phyloP scores from a whole-genome alignment of 2,113 vertebrate species.

The Phoenicopterus ruber region DNA sequence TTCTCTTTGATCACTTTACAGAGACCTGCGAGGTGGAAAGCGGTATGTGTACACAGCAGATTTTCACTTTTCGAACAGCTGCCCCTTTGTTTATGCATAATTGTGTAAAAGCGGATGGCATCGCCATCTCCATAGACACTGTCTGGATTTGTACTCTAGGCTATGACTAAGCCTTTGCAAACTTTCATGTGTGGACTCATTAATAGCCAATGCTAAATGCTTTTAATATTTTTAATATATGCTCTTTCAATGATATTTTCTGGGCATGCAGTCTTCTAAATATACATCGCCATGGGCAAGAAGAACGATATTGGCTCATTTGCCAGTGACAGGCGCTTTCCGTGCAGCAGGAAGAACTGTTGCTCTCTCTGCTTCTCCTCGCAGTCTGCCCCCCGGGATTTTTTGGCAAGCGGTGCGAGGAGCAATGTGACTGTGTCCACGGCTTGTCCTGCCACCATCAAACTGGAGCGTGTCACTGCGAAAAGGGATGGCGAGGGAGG shows the following conservation, averaged over 20 bases:
- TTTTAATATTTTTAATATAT: not conserved
- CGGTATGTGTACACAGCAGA: fast-evolving
- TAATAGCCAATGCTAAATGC: not conserved
- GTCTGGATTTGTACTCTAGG: not conserved
- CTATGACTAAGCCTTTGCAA: not conserved
- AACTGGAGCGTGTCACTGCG: not conserved
- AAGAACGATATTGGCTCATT: not conserved
- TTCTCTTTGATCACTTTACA: not conserved
- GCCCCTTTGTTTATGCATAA: not conserved
- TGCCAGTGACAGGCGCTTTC: not conserved
- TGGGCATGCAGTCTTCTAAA: not conserved
- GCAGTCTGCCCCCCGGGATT: not conserved
- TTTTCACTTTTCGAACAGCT: not conserved
- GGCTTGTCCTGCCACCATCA: slow-evolving; percentile 35
- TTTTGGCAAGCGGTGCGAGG: not conserved
- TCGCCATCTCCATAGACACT: not conserved
- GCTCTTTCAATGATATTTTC: not conserved
- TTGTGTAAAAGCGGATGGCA: not conserved
- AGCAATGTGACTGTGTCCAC: not conserved
- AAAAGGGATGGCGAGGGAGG: slow-evolving; percentile 33
- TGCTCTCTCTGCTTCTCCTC: not conserved
- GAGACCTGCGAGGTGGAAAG: not conserved
- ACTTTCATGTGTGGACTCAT: not conserved
- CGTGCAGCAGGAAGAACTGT: not conserved
- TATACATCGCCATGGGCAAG: not conserved